phyloP scores from a whole-genome alignment of 1,140 invertebrate genomes.

The Eupeodes corollae region DNA sequence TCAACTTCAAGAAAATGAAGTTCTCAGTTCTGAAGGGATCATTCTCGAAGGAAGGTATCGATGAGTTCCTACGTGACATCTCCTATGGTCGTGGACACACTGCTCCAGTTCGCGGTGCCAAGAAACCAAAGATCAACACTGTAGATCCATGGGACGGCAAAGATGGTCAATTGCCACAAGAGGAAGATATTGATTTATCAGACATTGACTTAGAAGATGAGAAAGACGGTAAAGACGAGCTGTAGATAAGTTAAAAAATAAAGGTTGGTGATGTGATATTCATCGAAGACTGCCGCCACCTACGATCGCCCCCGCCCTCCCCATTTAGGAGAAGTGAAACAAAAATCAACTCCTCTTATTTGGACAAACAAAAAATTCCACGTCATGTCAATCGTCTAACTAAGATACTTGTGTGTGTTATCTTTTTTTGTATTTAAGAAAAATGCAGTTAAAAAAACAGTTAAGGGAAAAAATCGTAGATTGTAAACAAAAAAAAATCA shows the following conservation, averaged over 20 bases:
- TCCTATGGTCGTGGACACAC: constrained; percentile 91
- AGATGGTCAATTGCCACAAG: constrained; percentile 77
- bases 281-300: neutral
- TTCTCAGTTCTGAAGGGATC: constrained; percentile 87
- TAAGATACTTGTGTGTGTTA: too few species aligned
- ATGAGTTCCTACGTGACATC: constrained; percentile 88
- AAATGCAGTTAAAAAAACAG: too few species aligned
- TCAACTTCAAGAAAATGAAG: constrained; percentile 95
- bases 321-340: too few species aligned
- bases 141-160: constrained; percentile 92
- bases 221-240: constrained; percentile 62
- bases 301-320: neutral
- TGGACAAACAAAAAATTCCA: too few species aligned
- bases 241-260: constrained; percentile 44
- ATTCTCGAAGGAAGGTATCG: constrained; percentile 89
- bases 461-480: too few species aligned
- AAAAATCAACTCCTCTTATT: too few species aligned
- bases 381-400: too few species aligned
- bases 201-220: constrained; percentile 69
- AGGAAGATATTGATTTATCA: constrained; percentile 88
- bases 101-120: constrained; percentile 72
- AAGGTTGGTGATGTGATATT: neutral
- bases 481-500: too few species aligned
- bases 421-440: too few species aligned
- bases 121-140: constrained; percentile 64